These are phyloP conservation scores for Channallabes apus DNA, from an alignment of 2,797 vertebrate species.

Conservation along the genomic window DNA sequence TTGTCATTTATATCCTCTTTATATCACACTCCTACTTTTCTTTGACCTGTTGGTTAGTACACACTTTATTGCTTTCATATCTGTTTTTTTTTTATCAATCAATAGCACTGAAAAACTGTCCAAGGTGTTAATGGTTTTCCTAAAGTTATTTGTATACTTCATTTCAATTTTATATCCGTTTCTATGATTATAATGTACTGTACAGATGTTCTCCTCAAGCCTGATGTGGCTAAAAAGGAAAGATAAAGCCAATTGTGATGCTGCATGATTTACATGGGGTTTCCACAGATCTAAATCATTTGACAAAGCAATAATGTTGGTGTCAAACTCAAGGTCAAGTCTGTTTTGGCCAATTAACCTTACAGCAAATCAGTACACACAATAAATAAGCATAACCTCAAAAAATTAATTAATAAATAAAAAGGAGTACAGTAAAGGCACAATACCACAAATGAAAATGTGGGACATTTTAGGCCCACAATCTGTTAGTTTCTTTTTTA, in stretches of 20 bases:
- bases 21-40: background rate
- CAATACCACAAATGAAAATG: slow-evolving; percentile 50
- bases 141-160: background rate
- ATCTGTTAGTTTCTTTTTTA: slow-evolving; percentile 61
- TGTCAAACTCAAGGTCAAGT: slow-evolving; percentile 32
- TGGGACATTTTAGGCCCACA: slow-evolving; percentile 60
- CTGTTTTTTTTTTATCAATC: background rate
- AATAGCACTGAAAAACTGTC: background rate
- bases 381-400: background rate
- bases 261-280: background rate
- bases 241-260: background rate
- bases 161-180: too few species aligned
- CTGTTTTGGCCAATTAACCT: background rate
- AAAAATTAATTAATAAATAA: too few species aligned
- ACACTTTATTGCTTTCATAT: background rate
- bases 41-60: background rate
- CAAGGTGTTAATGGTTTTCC: background rate
- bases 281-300: background rate
- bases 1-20: background rate
- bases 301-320: background rate
- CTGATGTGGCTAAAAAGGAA: background rate
- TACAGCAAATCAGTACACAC: background rate
- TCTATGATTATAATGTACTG: background rate
- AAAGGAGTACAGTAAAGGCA: slow-evolving; percentile 19
- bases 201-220: background rate